These are phyloP conservation scores for Anoplius nigerrimus DNA, from an alignment of 2,888 invertebrate species.

Conservation along the genomic window DNA sequence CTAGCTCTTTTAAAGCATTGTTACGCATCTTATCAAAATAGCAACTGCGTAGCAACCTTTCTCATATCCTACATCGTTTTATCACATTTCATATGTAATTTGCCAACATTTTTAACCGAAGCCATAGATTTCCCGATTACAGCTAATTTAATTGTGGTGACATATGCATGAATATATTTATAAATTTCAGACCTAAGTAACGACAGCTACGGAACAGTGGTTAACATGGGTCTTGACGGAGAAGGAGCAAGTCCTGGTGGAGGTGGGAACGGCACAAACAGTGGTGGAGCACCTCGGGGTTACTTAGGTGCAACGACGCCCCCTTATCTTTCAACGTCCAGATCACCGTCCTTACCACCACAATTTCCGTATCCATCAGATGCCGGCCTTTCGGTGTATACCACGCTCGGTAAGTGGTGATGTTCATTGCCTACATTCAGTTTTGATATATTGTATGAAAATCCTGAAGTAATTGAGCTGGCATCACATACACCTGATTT, in stretches of 20 bases:
- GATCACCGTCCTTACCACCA: slow-evolving; percentile 85
- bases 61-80: too few species aligned
- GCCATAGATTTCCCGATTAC: background rate
- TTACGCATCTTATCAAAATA: too few species aligned
- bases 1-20: too few species aligned
- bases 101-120: too few species aligned
- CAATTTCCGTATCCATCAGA: slow-evolving; percentile 86
- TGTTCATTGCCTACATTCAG: background rate
- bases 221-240: slow-evolving; percentile 87
- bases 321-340: slow-evolving; percentile 85
- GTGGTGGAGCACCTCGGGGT: slow-evolving; percentile 76
- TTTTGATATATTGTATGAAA: too few species aligned
- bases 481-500: too few species aligned
- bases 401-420: slow-evolving; percentile 82
- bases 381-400: slow-evolving; percentile 89
- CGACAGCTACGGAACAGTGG: slow-evolving; percentile 91
- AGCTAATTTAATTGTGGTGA: background rate
- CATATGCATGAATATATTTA: too few species aligned
- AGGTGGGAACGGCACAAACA: slow-evolving; percentile 73
- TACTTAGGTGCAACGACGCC: slow-evolving; percentile 85
- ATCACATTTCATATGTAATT: too few species aligned
- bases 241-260: slow-evolving; percentile 87
- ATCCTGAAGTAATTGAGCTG: too few species aligned
- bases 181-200: slow-evolving; percentile 85
- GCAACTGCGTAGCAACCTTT: too few species aligned